A percentile compares a stretch with the other conserved stretches of the same genome.
phyloP scores from a whole-genome alignment of 2,888 invertebrate species.

The Drosophila histrio region DNA sequence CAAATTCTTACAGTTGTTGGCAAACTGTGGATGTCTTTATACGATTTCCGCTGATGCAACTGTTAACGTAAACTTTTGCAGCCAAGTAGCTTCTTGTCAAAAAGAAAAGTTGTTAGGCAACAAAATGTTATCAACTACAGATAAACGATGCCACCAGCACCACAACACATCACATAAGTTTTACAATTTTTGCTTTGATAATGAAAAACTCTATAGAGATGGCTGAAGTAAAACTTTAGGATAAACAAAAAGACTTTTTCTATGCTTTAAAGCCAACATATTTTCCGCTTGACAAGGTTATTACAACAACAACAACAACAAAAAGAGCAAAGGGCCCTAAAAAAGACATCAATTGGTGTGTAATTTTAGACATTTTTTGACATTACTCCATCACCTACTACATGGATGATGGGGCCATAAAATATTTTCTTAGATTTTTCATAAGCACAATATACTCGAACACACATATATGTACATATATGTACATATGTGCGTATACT shows the following conservation, averaged over 20 bases:
- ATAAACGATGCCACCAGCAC: constrained; percentile 15
- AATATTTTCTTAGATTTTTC: constrained; percentile 58
- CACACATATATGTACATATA: constrained; percentile 20
- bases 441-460: constrained; percentile 32
- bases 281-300: constrained; percentile 53
- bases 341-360: constrained; percentile 69
- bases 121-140: constrained; percentile 30
- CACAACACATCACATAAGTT: constrained; percentile 32
- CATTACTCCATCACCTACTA: constrained; percentile 25
- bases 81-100: constrained; percentile 30
- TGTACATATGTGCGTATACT: too few species aligned
- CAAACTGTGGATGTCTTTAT: not conserved
- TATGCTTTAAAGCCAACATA: constrained; percentile 36
- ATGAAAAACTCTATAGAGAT: constrained; percentile 27
- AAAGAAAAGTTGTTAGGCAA: constrained; percentile 29
- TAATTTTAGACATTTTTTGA: constrained; percentile 62
- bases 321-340: constrained; percentile 34
- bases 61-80: constrained; percentile 24
- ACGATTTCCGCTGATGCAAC: constrained; percentile 12
- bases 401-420: constrained; percentile 28
- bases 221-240: constrained; percentile 19
- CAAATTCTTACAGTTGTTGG: not conserved
- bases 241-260: constrained; percentile 25
- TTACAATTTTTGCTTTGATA: constrained; percentile 45
- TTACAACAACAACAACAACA: too few species aligned